Evolutionary conservation across 2,113 vertebrate genomes (phyloP).

Genomic region (Syngnathoides biaculeatus): DNA sequence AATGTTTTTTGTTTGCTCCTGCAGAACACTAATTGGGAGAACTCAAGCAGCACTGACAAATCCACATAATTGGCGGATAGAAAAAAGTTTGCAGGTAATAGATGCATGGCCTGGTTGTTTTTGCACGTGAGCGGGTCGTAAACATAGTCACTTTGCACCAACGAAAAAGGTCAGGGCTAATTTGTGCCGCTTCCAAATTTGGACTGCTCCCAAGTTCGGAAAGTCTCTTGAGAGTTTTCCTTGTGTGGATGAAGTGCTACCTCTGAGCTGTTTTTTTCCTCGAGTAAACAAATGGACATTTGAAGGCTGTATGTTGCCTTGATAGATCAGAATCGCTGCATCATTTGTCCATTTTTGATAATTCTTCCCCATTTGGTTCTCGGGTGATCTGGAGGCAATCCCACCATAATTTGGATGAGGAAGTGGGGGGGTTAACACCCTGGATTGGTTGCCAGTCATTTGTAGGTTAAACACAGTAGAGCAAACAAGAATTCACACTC

Average conservation of each 20-base stretch:
- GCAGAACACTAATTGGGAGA: slow-evolving; percentile 25
- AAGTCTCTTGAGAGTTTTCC: background rate
- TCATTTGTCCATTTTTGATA: no score
- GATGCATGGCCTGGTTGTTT: background rate
- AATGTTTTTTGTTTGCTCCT: slow-evolving; percentile 4
- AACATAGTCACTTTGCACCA: background rate
- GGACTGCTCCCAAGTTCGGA: background rate
- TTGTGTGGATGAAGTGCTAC: background rate
- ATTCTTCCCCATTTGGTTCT: no score
- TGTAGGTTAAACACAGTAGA: no score
- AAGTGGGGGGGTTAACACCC: no score
- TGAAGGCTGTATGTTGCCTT: background rate
- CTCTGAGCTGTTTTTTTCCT: background rate
- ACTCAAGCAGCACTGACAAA: slow-evolving; percentile 13
- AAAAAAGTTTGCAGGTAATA: slow-evolving; percentile 34
- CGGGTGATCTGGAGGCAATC: no score
- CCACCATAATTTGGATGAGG: no score
- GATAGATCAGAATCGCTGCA: background rate
- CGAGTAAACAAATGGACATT: background rate
- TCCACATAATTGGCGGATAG: slow-evolving; percentile 24
- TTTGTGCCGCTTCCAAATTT: slow-evolving; percentile 1
- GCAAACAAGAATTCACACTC: no score
- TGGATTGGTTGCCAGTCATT: no score
- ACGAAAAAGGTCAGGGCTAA: background rate
- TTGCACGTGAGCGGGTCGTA: background rate